Evolutionary conservation across 2,888 invertebrate species (phyloP).

Genomic region (Pterostichus niger): DNA sequence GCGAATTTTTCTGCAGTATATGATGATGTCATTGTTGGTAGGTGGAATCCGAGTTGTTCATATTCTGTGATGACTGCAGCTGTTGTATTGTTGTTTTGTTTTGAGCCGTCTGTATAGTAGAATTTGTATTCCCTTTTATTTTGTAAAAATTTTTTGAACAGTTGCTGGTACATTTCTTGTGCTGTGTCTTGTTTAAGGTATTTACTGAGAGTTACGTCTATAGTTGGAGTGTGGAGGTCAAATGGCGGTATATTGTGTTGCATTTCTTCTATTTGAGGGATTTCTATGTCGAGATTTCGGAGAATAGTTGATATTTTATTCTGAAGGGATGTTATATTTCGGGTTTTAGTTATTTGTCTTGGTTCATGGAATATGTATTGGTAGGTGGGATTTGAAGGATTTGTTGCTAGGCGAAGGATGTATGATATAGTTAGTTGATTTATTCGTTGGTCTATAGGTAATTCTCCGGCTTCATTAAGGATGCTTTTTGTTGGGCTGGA

Average conservation of each 20-base stretch:
- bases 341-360: not conserved
- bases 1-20: not conserved
- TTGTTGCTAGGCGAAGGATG: not conserved
- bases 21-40: not conserved
- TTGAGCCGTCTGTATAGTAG: not conserved
- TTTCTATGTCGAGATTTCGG: not conserved
- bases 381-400: conserved; percentile 6
- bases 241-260: no score
- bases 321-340: not conserved
- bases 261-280: no score
- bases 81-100: no score
- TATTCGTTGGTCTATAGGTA: no score
- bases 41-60: not conserved
- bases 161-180: conserved; percentile 11
- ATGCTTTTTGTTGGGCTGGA: no score
- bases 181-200: not conserved
- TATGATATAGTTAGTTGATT: no score
- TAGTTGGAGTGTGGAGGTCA: no score
- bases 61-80: no score
- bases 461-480: no score
- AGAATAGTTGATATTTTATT: not conserved
- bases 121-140: not conserved
- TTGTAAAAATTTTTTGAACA: not conserved
- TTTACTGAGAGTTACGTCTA: not conserved
- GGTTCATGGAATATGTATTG: conserved; percentile 4